Evolutionary conservation across 2,797 vertebrate species (phyloP).

Genomic region (Onychomys torridus): DNA sequence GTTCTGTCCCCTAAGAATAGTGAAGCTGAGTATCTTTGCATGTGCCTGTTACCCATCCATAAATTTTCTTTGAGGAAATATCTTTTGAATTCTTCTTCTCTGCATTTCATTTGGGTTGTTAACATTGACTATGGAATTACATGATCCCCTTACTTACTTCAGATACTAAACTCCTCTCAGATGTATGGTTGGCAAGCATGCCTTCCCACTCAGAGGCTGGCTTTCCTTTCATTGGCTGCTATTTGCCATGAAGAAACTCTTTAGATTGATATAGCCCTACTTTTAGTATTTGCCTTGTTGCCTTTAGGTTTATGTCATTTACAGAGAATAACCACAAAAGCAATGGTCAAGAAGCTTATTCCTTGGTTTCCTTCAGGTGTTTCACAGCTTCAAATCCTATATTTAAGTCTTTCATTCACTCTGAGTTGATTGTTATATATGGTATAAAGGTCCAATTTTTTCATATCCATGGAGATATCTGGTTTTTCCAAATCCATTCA

Average conservation of each 20-base stretch:
- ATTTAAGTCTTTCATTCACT: background rate
- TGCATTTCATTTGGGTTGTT: background rate
- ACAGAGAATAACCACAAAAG: background rate
- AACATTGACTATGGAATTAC: background rate
- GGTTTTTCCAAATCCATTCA: background rate
- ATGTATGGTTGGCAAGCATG: background rate
- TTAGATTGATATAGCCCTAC: background rate
- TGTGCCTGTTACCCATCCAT: background rate
- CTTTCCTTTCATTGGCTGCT: background rate
- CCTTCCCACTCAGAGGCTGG: background rate
- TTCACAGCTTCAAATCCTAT: background rate
- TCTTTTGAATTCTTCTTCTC: background rate
- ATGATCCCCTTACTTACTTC: background rate
- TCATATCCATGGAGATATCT: background rate
- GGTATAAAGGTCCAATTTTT: background rate
- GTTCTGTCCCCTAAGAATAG: background rate
- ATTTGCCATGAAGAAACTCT: background rate
- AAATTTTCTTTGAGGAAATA: background rate
- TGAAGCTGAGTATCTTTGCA: background rate
- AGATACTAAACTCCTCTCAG: background rate
- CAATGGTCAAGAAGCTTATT: background rate
- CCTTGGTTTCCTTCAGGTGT: background rate
- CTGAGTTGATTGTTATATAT: background rate
- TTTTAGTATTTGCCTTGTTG: background rate
- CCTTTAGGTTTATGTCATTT: background rate